Conservation (phyloP, 1,140 invertebrate genomes). For the Trachelipus rathkii region DNA sequence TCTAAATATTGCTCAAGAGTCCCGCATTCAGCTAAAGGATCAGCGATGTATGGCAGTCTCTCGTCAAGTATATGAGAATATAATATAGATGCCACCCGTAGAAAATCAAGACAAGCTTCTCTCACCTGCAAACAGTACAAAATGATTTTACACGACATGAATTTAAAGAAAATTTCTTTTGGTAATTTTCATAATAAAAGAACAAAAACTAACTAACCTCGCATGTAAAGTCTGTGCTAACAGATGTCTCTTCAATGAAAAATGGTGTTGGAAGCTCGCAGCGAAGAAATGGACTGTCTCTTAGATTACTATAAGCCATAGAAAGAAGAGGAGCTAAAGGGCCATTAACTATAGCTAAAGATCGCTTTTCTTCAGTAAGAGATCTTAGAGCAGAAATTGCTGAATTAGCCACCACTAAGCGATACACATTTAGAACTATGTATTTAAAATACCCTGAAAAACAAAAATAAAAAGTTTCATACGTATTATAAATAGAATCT, state of each 20-base stretch:
- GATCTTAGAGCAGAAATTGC: constrained; percentile 32
- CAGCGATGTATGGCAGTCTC: constrained; percentile 64
- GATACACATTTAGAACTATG: constrained; percentile 35
- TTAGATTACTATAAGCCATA: constrained; percentile 32
- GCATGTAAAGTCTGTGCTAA: constrained; percentile 35
- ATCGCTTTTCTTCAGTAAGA: constrained; percentile 30
- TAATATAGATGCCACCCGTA: constrained; percentile 75
- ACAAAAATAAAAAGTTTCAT: neutral
- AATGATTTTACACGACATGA: no score
- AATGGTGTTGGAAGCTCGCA: constrained; percentile 30
- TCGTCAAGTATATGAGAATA: constrained; percentile 80
- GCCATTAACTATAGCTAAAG: constrained; percentile 30
- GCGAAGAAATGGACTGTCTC: constrained; percentile 39
- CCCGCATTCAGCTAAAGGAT: constrained; percentile 62
- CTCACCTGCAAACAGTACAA: constrained; percentile 28
- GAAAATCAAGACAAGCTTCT: constrained; percentile 72
- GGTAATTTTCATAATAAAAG: no score
- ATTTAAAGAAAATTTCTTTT: no score
- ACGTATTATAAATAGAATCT: no score
- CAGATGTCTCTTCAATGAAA: constrained; percentile 31
- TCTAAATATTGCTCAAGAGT: constrained; percentile 70
- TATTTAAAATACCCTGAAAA: constrained; percentile 31
- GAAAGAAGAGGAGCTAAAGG: constrained; percentile 35
- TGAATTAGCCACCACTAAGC: constrained; percentile 34
- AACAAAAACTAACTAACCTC: constrained; percentile 21